Base-by-base conservation (phyloP, 37 sponge, comb jelly and placozoan genomes). In the Spongilla lacustris region DNA sequence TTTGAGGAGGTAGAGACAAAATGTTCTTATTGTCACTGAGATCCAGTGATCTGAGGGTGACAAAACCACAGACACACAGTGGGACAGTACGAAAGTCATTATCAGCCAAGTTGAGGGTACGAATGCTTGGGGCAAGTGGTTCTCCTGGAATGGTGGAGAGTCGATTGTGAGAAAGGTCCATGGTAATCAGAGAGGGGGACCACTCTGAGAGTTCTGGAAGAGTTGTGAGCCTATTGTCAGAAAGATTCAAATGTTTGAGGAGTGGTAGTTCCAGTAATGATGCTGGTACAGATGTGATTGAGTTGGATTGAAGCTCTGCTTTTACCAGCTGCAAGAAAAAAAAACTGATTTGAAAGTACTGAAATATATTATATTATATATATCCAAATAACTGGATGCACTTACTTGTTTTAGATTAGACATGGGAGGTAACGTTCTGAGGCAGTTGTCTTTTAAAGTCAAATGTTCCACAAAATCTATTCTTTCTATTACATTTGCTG, bases 11-110 rank as follows among this genome's bases (percentile, higher is more conserved):
- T 0, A 96, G 86, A 10, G 81, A 70, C 25, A 85, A 83, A 28
- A 96, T 96, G 26, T 91, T 86, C 46, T 81, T 84, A 66, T 95
- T 95, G 49, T 89, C 78, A 75, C 88, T 89, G 81, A 96, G 81
- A 37, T 91, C 84, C 30, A 96, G 84, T 0, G 41, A 32, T 24
- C 78, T 79, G 30, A 96, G 92, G 28, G 86, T 85, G 37, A 77
- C 89, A 48, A 94, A 91, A 36, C 80, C 84, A 80, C 98, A 95
- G 81, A 98, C 83, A 74, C 93, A 92, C 23, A 85, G 89, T 28
- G 98, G 89, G 27, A 95, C 89, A 10, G 29, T 48, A 21, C 88
- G 90, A 37, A 96, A 93, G 36, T 86, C 79, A 69, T 98, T 98
- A 90, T 85, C 33, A 50, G 88, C 74, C 12, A 98, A 41, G 74